Evolutionary conservation across 2,888 invertebrate species (phyloP), one percentile per base, ranked within the genome.

Genomic region (Epirrhoe alternata): DNA sequence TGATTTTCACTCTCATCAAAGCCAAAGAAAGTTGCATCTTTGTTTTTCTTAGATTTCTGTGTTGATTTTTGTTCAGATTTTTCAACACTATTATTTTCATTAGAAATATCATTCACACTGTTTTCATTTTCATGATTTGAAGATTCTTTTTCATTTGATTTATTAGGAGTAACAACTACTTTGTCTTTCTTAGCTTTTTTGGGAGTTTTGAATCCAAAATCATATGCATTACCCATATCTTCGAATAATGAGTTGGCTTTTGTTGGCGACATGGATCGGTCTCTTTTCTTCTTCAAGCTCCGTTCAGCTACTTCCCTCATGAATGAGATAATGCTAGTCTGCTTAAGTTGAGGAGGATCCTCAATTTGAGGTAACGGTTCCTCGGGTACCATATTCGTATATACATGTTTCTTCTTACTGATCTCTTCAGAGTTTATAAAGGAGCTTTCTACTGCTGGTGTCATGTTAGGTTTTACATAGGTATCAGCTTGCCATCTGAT

Each of bases 381-480:
- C 60, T 86, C 80, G 16, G 81, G 72, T 6, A 88, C 70, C 63
- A 93, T 77, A 64, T 90, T 87, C 12, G 92, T 92, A 68, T 92
- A 93, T 0, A 93, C 89, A 88, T 92, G 91, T 78, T 89, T 91
- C 75, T 87, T 91, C 68, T 83, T 89, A 14, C 70, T 75, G 12
- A 74, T 75, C 33, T 87, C 87, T 74, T 84, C 84, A 52, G 84
- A 77, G 66, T 87, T 86, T 0, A 92, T 83, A 62, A 89, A 93
- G 5, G 93, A 93, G 62, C 87, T 84, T 68, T 93, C 93, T 16
- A 92, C 85, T 10, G 94, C 91, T 49, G 94, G 94, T 51, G 94
- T 94, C 94, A 94, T 92, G 66, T 93, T 90, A 7, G 93, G 71
- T 73, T 94, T 94, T 0, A 93, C 83, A 78, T 92, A 90, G 6